Conservation (phyloP, 2,888 invertebrate genomes). For the Lasioglossum marginatum region DNA sequence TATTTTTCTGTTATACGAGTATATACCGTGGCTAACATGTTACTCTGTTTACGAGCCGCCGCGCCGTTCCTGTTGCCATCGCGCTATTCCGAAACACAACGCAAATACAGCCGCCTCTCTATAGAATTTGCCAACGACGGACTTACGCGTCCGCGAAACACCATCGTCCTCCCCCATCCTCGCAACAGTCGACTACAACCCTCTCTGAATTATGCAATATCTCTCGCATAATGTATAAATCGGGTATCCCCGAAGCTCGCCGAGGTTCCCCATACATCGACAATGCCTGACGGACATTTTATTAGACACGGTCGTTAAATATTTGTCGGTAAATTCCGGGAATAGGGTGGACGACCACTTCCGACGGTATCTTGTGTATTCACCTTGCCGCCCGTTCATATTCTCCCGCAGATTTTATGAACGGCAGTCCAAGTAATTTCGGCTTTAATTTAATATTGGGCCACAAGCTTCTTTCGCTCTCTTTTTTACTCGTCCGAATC, state of each 20-base stretch:
- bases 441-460: conserved; percentile 27
- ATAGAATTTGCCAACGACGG: conserved; percentile 48
- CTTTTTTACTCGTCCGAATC: not conserved
- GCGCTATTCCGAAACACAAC: conserved; percentile 45
- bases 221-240: conserved; percentile 14
- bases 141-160: conserved; percentile 4
- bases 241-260: not conserved
- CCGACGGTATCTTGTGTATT: conserved; percentile 29
- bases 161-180: not conserved
- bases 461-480: not conserved
- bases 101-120: conserved; percentile 53
- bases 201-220: conserved; percentile 30
- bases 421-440: not conserved
- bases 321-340: conserved; percentile 30
- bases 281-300: conserved; percentile 10
- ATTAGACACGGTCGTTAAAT: conserved; percentile 30
- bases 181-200: not conserved
- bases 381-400: not conserved
- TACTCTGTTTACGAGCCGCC: conserved; percentile 62
- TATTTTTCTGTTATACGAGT: conserved; percentile 67
- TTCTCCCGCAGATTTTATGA: not conserved
- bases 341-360: not conserved
- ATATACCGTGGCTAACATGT: conserved; percentile 56
- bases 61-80: not conserved
- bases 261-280: not conserved